These are phyloP conservation scores for Egretta garzetta DNA, from an alignment of 2,113 vertebrate species.

Conservation along the genomic window DNA sequence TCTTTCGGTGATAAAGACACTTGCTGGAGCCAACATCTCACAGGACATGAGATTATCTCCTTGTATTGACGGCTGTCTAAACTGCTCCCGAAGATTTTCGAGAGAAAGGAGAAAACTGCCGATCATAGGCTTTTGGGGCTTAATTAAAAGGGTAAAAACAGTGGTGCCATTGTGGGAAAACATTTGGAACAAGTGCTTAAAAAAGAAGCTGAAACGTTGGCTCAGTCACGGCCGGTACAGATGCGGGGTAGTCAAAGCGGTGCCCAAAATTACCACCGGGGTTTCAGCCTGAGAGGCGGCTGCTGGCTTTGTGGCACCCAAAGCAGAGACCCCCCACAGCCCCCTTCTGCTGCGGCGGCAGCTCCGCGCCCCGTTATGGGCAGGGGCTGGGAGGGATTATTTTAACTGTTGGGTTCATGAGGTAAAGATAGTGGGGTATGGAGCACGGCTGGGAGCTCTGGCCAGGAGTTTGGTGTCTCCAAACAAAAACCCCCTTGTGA, in stretches of 20 bases:
- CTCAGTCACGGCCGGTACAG: background rate
- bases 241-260: background rate
- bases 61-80: background rate
- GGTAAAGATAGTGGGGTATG: background rate
- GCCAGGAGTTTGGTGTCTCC: background rate
- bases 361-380: background rate
- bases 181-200: background rate
- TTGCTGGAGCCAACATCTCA: background rate
- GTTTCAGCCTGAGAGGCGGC: background rate
- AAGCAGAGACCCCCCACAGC: background rate
- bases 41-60: background rate
- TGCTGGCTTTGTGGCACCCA: background rate
- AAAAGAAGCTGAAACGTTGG: background rate
- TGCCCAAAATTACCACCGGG: background rate
- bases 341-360: background rate
- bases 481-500: slow-evolving; percentile 1
- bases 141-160: background rate
- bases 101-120: background rate
- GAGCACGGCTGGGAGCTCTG: background rate
- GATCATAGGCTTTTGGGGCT: background rate
- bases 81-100: background rate
- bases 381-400: background rate
- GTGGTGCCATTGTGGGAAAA: background rate
- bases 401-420: background rate
- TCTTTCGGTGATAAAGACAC: background rate